These are phyloP conservation scores for Caenorhabditis doughertyi DNA, from an alignment of 2,888 invertebrate genomes.

Conservation along the genomic window DNA sequence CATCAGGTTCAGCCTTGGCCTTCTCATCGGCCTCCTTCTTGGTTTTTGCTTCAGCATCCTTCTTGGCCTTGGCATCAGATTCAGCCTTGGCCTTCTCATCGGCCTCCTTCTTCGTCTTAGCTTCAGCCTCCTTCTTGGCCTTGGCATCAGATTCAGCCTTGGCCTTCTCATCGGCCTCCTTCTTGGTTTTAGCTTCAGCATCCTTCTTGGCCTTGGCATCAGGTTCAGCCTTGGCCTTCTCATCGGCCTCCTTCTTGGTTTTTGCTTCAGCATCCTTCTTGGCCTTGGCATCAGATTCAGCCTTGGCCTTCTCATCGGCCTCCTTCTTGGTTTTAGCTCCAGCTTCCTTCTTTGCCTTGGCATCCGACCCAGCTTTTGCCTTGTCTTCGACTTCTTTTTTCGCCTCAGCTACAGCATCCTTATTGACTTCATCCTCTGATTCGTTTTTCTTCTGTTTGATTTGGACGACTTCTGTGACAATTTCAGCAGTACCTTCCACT, in stretches of 20 bases:
- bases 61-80: constrained; percentile 26
- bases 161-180: neutral
- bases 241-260: constrained; percentile 36
- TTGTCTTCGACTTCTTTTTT: constrained; percentile 13
- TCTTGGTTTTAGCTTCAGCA: neutral
- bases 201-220: neutral
- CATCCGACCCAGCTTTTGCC: constrained; percentile 9
- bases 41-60: constrained; percentile 31
- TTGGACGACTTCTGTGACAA: neutral
- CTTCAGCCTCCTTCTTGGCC: constrained; percentile 16
- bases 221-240: constrained; percentile 17
- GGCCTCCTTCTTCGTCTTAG: constrained; percentile 13
- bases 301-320: constrained; percentile 28
- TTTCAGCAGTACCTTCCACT: constrained; percentile 3
- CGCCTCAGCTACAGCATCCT: neutral
- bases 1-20: constrained; percentile 39
- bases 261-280: constrained; percentile 34
- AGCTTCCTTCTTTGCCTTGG: constrained; percentile 18
- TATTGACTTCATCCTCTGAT: neutral
- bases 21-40: constrained; percentile 31
- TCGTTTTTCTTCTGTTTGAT: constrained; percentile 1
- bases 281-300: constrained; percentile 17
- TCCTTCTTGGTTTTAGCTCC: constrained; percentile 39
- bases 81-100: constrained; percentile 16
- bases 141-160: neutral